phyloP scores from a whole-genome alignment of 2,888 invertebrate genomes.

The Teinopalpus imperialis region DNA sequence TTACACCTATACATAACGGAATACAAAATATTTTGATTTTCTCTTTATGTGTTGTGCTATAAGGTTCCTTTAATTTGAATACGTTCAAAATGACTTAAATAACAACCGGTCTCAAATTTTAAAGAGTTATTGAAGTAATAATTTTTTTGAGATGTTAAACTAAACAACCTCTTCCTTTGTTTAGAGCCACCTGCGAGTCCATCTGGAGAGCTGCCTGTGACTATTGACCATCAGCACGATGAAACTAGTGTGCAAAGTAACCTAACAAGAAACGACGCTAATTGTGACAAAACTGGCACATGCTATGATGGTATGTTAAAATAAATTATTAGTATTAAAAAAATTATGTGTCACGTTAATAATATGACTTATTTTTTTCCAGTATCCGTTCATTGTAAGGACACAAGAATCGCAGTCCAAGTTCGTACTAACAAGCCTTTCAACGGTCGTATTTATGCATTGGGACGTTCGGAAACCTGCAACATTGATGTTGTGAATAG shows the following conservation, averaged over 20 bases:
- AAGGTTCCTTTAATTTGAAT: no score
- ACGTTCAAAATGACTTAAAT: no score
- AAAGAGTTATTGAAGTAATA: no score
- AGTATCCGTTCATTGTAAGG: slow-evolving; percentile 97
- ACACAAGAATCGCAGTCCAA: slow-evolving; percentile 95
- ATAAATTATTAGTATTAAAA: neutral
- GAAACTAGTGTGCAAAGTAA: slow-evolving; percentile 84
- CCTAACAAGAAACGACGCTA: slow-evolving; percentile 89
- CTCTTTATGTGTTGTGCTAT: no score
- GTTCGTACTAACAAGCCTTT: slow-evolving; percentile 96
- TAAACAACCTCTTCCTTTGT: no score
- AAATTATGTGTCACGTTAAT: neutral
- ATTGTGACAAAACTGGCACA: slow-evolving; percentile 97
- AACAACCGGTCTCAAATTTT: no score
- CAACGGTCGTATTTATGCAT: slow-evolving; percentile 96
- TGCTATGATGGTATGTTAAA: slow-evolving; percentile 92
- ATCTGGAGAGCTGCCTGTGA: slow-evolving; percentile 85
- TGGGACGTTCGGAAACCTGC: slow-evolving; percentile 96
- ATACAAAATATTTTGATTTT: no score
- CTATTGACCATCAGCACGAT: slow-evolving; percentile 90
- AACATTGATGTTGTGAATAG: slow-evolving; percentile 97
- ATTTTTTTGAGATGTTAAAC: no score
- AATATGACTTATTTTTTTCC: slow-evolving; percentile 47
- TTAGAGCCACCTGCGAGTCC: slow-evolving; percentile 77
- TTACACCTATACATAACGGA: no score